These are phyloP conservation scores for Ellobius talpinus DNA, from an alignment of 2,113 vertebrate species.

Conservation along the genomic window DNA sequence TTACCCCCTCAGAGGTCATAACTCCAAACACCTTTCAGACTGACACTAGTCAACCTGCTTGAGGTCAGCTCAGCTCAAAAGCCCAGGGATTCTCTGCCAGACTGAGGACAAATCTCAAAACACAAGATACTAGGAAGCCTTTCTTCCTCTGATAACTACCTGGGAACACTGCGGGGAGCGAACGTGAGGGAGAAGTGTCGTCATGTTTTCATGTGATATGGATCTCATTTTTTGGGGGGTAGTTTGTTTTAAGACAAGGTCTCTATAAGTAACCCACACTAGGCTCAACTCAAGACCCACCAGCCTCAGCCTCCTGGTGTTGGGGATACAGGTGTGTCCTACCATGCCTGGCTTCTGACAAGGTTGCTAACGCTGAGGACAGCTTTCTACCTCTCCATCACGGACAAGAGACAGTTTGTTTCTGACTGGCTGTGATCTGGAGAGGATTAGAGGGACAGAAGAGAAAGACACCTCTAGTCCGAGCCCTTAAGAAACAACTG, in stretches of 20 bases:
- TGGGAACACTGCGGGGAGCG: accelerated
- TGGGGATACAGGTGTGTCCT: neutral
- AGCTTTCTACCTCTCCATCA: neutral
- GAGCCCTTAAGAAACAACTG: neutral
- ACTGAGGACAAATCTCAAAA: neutral
- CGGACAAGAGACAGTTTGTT: neutral
- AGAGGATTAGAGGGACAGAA: no score
- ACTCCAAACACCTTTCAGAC: neutral
- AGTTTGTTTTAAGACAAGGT: neutral
- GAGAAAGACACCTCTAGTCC: neutral
- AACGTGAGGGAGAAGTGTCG: neutral
- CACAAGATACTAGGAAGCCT: neutral
- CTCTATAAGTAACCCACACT: neutral
- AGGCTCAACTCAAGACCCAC: neutral
- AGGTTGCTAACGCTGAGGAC: neutral
- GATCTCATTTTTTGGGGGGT: neutral
- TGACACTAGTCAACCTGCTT: neutral
- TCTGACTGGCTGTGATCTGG: neutral
- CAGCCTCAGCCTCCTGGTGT: no score
- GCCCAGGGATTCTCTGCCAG: neutral
- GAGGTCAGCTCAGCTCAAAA: neutral
- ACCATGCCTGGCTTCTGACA: neutral
- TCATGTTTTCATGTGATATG: neutral
- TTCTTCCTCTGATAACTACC: accelerated
- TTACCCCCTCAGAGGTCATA: neutral